Conservation (phyloP, 2,797 vertebrate species). For the Nyctibius grandis region DNA sequence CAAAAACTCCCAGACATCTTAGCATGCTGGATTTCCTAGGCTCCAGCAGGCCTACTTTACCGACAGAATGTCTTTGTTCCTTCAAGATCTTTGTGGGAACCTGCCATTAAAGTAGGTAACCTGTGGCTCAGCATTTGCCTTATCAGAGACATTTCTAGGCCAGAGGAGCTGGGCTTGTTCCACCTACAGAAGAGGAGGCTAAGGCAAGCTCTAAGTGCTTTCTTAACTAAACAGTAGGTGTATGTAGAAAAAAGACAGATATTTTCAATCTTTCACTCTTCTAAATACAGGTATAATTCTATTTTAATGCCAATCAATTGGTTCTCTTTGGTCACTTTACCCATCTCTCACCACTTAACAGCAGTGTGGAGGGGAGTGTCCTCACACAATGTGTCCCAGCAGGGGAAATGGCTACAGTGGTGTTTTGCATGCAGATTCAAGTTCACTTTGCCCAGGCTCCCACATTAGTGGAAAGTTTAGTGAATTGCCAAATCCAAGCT, state of each 20-base stretch:
- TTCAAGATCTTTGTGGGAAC: background rate
- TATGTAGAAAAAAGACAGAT: background rate
- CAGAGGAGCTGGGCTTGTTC: background rate
- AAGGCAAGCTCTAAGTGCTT: background rate
- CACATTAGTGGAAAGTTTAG: background rate
- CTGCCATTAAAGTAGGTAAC: background rate
- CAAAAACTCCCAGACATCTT: background rate
- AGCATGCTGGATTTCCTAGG: background rate
- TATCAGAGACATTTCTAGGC: background rate
- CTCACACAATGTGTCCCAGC: background rate
- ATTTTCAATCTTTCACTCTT: background rate
- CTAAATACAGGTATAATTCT: background rate
- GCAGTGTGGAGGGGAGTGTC: fast-evolving
- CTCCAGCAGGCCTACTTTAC: background rate
- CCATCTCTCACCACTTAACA: background rate
- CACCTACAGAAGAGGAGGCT: background rate
- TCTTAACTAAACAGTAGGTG: background rate
- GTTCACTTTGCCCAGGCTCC: background rate
- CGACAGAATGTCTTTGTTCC: background rate
- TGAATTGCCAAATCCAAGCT: background rate
- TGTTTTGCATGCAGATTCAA: background rate
- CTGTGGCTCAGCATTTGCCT: background rate
- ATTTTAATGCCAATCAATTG: background rate
- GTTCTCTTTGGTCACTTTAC: background rate
- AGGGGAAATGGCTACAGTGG: background rate